Base-by-base conservation (phyloP, 1,140 invertebrate species). In the Potamilus streckersoni region DNA sequence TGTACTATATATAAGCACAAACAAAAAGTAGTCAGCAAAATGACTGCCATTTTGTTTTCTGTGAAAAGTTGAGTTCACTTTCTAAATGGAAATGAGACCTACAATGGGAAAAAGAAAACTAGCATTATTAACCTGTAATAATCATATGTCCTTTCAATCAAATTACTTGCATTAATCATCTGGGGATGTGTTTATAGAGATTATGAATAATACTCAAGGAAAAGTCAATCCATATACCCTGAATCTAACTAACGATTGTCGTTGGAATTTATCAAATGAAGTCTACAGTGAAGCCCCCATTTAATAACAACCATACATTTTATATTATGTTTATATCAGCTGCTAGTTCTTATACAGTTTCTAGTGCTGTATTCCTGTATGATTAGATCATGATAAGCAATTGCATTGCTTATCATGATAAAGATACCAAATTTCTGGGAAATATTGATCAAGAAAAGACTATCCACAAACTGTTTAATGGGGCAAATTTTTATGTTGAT, bases 321-420 rank as follows among this genome's bases (percentile, higher is more conserved):
- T 76, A 69, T n/a, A 76, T 76, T 13, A 76, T 66, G 58, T 70
- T 76, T 38, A 70, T 64, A 64, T 76, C 60, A n/a, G 74, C 60
- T 31, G 60, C 59, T 62, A 71, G 60, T 70, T n/a, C 62, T 62
- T 14, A 70, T 75, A 14, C n/a, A 13, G n/a, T 74, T 74, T 55
- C 56, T 38, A 12, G 20, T 20, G 27, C 62, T 15, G 14, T 49
- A 70, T 16, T 73, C 64, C 38, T 67, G 55, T 8, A 57, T 73
- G 8, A 16, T 17, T 12, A 38, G 11, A 23, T 63, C 3, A 13
- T 31, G 71, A 59, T 73, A 63, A n/a, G 66, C 56, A 15, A 38
- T 15, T 6, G 64, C 20, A 19, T 68, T 73, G 23, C 58, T 56
- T 56, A 20, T 73, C 56, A 23, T 67, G 72, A 67, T 68, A 73